These are phyloP conservation scores for Spinus pinus DNA, from an alignment of 2,797 vertebrate species.

Conservation along the genomic window DNA sequence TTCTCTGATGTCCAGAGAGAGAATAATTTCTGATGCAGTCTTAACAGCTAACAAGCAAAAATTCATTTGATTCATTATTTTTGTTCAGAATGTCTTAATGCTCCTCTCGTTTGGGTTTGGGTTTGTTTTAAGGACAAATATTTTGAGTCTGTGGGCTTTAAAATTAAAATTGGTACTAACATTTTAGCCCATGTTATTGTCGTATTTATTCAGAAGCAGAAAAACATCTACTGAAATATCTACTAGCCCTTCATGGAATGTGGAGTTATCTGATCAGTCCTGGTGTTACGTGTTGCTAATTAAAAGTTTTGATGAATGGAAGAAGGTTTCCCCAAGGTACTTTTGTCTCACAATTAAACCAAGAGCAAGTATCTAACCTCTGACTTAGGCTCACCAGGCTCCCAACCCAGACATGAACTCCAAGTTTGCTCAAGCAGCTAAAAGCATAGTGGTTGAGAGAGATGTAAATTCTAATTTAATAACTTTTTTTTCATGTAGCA, in stretches of 20 bases:
- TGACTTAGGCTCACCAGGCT: not conserved
- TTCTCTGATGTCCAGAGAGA: not conserved
- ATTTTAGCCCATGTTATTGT: not conserved
- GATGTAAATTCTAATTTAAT: not conserved
- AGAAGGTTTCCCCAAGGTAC: not conserved
- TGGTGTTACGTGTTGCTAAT: not conserved
- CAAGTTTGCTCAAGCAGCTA: not conserved
- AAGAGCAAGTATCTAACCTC: not conserved
- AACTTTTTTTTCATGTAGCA: not conserved
- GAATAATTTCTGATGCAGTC: not conserved
- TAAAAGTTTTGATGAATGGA: not conserved
- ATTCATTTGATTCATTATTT: not conserved
- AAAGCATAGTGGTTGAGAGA: not conserved
- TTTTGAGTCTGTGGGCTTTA: not conserved
- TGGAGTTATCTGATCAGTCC: not conserved
- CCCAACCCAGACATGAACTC: not conserved
- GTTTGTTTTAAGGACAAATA: not conserved
- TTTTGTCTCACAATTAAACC: not conserved
- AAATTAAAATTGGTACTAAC: not conserved
- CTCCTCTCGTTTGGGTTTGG: not conserved
- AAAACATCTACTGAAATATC: not conserved
- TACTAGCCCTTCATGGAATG: not conserved
- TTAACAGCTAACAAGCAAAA: not conserved
- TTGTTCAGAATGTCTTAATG: not conserved
- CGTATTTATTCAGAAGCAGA: not conserved